Percentiles rank a stretch among this genome's conserved stretches.
These are phyloP conservation scores for Melitaea athalia DNA, from an alignment of 2,888 invertebrate species.

Conservation along the genomic window DNA sequence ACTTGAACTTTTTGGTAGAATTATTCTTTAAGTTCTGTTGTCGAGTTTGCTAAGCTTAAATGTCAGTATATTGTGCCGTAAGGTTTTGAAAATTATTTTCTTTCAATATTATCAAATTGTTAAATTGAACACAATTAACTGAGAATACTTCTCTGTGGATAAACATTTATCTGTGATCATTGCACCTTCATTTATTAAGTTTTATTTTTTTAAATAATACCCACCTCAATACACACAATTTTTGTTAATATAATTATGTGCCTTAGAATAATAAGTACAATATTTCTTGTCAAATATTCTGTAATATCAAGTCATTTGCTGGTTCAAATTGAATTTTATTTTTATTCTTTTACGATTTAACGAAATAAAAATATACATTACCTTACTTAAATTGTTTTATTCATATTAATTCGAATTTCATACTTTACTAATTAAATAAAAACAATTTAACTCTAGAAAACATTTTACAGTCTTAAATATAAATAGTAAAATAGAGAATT, in stretches of 20 bases:
- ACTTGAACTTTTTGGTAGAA: too few relatives aligned
- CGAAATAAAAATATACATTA: slow-evolving; percentile 30
- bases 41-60: too few relatives aligned
- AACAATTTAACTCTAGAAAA: slow-evolving; percentile 45
- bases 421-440: slow-evolving; percentile 47
- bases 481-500: slow-evolving; percentile 44
- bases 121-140: background rate
- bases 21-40: too few relatives aligned
- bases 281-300: slow-evolving; percentile 14
- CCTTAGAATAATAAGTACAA: slow-evolving; percentile 39
- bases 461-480: slow-evolving; percentile 46
- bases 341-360: background rate
- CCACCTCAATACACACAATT: slow-evolving; percentile 32
- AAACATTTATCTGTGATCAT: slow-evolving; percentile 1
- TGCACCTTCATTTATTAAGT: background rate
- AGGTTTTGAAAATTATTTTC: too few relatives aligned
- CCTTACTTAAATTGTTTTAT: slow-evolving; percentile 40
- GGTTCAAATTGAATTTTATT: slow-evolving; percentile 9
- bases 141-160: background rate
- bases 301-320: slow-evolving; percentile 10
- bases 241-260: slow-evolving; percentile 23
- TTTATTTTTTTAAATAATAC: slow-evolving; percentile 16
- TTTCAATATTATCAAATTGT: background rate
- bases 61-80: too few relatives aligned
- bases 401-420: slow-evolving; percentile 43